Conservation (phyloP, 2,888 invertebrate genomes). For the Hecatera dysodea region DNA sequence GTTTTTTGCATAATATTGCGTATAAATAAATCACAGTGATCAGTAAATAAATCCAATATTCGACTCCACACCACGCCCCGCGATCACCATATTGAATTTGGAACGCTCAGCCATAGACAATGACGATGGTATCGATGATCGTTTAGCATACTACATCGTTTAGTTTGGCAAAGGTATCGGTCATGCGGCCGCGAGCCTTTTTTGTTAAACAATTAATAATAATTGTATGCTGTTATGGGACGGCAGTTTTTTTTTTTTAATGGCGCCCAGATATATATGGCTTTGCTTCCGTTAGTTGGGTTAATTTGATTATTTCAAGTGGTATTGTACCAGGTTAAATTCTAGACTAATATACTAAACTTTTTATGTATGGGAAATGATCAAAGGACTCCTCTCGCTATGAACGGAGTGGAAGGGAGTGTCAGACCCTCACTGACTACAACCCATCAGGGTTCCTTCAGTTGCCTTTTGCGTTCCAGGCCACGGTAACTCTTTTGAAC, state of each 20-base stretch:
- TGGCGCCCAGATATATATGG: slow-evolving; percentile 42
- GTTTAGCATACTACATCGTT: slow-evolving; percentile 89
- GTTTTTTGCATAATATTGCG: too few species aligned
- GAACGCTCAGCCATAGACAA: slow-evolving; percentile 86
- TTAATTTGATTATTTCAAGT: slow-evolving; percentile 1
- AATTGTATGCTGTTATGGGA: slow-evolving; percentile 28
- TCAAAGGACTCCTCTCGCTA: too few species aligned
- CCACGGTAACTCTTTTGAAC: too few species aligned
- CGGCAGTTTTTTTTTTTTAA: slow-evolving; percentile 23
- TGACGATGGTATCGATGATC: slow-evolving; percentile 89
- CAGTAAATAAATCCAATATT: slow-evolving; percentile 2
- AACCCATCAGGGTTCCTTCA: too few species aligned
- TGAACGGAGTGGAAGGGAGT: too few species aligned
- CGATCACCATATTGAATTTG: slow-evolving; percentile 87
- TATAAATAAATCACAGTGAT: too few species aligned
- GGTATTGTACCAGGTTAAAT: not conserved
- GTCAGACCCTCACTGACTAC: too few species aligned
- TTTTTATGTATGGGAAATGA: too few species aligned
- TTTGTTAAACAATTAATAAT: slow-evolving; percentile 58
- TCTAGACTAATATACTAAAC: not conserved
- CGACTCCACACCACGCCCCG: slow-evolving; percentile 67
- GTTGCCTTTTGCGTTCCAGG: too few species aligned
- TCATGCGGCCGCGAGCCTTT: slow-evolving; percentile 54
- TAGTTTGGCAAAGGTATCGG: slow-evolving; percentile 80
- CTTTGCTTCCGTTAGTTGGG: slow-evolving; percentile 34